Percentiles rank a stretch among this genome's conserved stretches.
Conservation (phyloP, 2,113 vertebrate genomes). For the Prionailurus bengalensis region DNA sequence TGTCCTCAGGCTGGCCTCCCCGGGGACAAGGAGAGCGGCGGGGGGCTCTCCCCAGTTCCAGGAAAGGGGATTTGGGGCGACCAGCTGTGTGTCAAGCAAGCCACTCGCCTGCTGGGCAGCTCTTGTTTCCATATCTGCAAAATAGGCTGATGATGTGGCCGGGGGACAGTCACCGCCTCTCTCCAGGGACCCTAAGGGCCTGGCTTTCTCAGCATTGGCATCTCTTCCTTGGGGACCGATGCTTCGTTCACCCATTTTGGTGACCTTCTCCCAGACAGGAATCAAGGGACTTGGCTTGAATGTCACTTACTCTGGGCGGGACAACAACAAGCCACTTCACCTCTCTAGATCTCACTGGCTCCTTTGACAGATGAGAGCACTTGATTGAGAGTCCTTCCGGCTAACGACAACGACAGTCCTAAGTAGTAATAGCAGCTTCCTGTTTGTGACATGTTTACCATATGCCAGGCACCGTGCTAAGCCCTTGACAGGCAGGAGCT, state of each 20-base stretch:
- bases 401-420: neutral
- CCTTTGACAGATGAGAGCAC: neutral
- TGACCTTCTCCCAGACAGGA: neutral
- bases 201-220: accelerated
- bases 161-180: neutral
- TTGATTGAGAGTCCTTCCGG: neutral
- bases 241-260: neutral
- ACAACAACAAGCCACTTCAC: neutral
- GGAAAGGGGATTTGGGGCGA: neutral
- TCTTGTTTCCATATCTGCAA: neutral
- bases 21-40: neutral
- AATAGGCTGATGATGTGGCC: accelerated
- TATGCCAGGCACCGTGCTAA: accelerated
- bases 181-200: accelerated
- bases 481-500: neutral
- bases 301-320: neutral
- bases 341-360: neutral
- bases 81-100: neutral
- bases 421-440: neutral
- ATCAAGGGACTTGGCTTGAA: neutral
- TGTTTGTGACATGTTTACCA: neutral
- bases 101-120: neutral
- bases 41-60: neutral
- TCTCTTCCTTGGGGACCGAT: neutral
- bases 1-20: neutral